A percentile compares a stretch with the other conserved stretches of the same genome.
Evolutionary conservation across 2,113 vertebrate genomes (phyloP).

Genomic region (Entelurus aequoreus): DNA sequence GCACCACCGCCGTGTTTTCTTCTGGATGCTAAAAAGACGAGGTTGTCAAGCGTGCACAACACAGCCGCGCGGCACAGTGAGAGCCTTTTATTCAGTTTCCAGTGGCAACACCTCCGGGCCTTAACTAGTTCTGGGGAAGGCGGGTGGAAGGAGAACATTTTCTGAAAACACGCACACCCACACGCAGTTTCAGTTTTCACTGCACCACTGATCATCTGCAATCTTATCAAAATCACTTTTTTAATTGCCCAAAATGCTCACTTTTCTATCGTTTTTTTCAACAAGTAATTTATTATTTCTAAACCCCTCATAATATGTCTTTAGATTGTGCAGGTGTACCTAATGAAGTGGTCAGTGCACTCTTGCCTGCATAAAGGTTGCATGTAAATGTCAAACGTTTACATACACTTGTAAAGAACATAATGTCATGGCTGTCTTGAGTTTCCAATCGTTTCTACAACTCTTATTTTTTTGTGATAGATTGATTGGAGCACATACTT

Average conservation of each 20-base stretch:
- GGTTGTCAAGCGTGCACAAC: constrained; percentile 31
- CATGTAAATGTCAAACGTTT: no score
- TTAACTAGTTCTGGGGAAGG: constrained; percentile 13
- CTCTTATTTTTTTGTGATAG: no score
- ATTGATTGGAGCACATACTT: no score
- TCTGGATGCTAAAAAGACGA: constrained; percentile 12
- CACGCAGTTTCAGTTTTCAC: background rate
- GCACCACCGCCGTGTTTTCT: background rate
- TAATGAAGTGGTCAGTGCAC: no score
- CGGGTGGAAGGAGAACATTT: constrained; percentile 3
- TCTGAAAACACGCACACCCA: background rate
- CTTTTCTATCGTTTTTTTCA: no score
- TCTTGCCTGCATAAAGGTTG: no score
- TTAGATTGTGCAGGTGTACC: no score
- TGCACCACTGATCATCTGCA: background rate
- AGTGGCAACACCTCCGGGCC: constrained; percentile 25
- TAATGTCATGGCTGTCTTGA: no score
- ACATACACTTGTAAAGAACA: no score
- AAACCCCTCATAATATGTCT: no score
- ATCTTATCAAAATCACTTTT: background rate
- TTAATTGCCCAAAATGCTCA: background rate
- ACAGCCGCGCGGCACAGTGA: constrained; percentile 9
- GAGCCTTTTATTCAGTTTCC: constrained; percentile 28
- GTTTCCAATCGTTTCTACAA: no score
- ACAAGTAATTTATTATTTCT: no score